A percentile compares a stretch with the other conserved stretches of the same genome.
Conservation (phyloP, 2,797 vertebrate genomes). For the Esox lucius region DNA sequence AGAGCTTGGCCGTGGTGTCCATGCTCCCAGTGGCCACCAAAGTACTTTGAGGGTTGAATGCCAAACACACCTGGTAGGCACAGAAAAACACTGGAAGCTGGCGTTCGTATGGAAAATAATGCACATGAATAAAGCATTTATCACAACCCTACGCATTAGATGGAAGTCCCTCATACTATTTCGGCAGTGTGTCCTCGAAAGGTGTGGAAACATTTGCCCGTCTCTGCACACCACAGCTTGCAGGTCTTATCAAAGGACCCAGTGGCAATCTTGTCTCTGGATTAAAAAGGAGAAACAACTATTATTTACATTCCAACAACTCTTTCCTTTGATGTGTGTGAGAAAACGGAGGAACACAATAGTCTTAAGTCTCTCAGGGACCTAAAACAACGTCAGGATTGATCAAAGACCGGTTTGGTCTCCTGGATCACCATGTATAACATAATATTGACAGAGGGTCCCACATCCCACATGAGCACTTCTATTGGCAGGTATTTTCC, state of each 20-base stretch:
- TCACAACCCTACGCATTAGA: background rate
- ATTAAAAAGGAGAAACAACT: constrained; percentile 28
- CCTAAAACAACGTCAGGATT: background rate
- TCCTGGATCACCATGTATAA: background rate
- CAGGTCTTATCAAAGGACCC: constrained; percentile 97
- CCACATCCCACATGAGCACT: background rate
- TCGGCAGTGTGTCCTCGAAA: constrained; percentile 89
- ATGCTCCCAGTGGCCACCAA: constrained; percentile 94
- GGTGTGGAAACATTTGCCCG: constrained; percentile 90
- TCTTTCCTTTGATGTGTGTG: background rate
- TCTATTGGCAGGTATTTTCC: background rate
- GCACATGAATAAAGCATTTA: background rate
- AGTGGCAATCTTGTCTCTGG: constrained; percentile 94
- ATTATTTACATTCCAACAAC: background rate
- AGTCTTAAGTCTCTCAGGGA: constrained; percentile 2
- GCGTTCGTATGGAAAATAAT: background rate
- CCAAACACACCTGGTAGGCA: constrained; percentile 84
- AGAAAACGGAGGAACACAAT: background rate
- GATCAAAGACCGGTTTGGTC: background rate
- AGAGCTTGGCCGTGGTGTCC: constrained; percentile 88
- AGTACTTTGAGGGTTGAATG: constrained; percentile 94
- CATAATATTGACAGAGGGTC: background rate
- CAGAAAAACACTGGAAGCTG: constrained; percentile 6
- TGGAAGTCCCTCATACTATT: constrained; percentile 81
- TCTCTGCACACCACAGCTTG: constrained; percentile 90